Base-by-base conservation (phyloP, 2,888 invertebrate genomes). In the Junonia oenone region DNA sequence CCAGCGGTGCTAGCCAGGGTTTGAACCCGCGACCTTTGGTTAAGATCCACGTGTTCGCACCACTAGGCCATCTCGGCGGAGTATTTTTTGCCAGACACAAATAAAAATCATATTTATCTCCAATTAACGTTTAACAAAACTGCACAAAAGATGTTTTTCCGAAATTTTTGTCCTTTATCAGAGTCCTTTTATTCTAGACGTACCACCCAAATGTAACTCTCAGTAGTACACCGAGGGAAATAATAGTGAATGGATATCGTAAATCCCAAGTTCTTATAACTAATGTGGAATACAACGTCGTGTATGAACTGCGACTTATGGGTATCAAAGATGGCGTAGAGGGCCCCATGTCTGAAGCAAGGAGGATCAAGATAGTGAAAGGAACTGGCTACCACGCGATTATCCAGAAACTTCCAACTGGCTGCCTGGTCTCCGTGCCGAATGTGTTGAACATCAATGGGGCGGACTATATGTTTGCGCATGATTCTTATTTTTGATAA, bases 241-340 rank as follows among this genome's bases (percentile, higher is more conserved):
- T 53, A 8, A 11, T 22, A 9, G 19, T 47, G 5, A 26, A 29
- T 29, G 38, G 40, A 3, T 9, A 8, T 14, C 9, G 6, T n/a
- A 9, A 31, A 38, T 6, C 35, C 6, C 26, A 38, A 5, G 22
- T 53, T 14, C 53, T 37, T 6, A 47, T 59, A 8, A 19, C 50
- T 13, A 19, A 56, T 8, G 13, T 59, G n/a, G 50, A 59, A 14
- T 50, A 59, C 15, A 53, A 59, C 26, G 35, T 17, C 14, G 6
- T 59, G 4, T 55, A 59, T 27, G 59, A 59, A 50, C 43, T 59
- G 19, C 56, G 59, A 26, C 13, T 59, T 2, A 9, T 53, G 9
- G 52, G 53, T 0, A 46, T 47, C 8, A 53, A 53, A 8, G 29
- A 29, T 8, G 26, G 51, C 17, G 19, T 45, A 14, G 56, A 59